Conservation (phyloP, 2,888 invertebrate species). For the Mythimna ferrago region DNA sequence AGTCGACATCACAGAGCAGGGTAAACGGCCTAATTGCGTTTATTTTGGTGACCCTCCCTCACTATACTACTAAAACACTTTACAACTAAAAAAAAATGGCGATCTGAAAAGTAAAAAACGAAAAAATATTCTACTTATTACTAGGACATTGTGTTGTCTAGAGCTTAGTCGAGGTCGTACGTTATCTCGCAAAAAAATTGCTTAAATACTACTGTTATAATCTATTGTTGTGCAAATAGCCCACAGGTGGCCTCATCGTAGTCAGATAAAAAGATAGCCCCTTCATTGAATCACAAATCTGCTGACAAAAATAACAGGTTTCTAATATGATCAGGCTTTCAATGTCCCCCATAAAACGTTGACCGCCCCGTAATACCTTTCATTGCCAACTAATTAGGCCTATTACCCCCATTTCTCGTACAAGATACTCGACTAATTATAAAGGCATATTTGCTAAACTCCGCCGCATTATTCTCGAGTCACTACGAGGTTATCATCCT, state of each 20-base stretch:
- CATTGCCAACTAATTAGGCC: constrained; percentile 30
- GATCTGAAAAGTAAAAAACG: not conserved
- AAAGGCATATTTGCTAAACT: constrained; percentile 51
- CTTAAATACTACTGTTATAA: too few relatives aligned
- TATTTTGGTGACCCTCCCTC: not conserved
- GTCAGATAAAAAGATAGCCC: too few relatives aligned
- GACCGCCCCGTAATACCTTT: constrained; percentile 22
- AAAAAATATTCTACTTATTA: too few relatives aligned
- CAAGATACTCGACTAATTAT: constrained; percentile 50
- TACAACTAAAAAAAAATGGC: too few relatives aligned
- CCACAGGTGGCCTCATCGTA: too few relatives aligned
- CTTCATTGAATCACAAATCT: too few relatives aligned
- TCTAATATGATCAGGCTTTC: constrained; percentile 6
- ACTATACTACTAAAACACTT: too few relatives aligned
- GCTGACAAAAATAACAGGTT: constrained; percentile 2
- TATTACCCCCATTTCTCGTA: constrained; percentile 43
- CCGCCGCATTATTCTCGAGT: constrained; percentile 50
- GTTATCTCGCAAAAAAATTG: too few relatives aligned
- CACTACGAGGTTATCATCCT: constrained; percentile 48
- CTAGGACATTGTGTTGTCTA: too few relatives aligned
- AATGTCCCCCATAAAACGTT: constrained; percentile 22
- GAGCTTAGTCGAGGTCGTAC: too few relatives aligned
- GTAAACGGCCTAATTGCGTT: not conserved
- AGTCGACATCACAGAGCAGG: not conserved
- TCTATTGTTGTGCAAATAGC: too few relatives aligned